These are phyloP conservation scores for Drosophila lacicola DNA, from an alignment of 2,888 invertebrate species.

Conservation along the genomic window DNA sequence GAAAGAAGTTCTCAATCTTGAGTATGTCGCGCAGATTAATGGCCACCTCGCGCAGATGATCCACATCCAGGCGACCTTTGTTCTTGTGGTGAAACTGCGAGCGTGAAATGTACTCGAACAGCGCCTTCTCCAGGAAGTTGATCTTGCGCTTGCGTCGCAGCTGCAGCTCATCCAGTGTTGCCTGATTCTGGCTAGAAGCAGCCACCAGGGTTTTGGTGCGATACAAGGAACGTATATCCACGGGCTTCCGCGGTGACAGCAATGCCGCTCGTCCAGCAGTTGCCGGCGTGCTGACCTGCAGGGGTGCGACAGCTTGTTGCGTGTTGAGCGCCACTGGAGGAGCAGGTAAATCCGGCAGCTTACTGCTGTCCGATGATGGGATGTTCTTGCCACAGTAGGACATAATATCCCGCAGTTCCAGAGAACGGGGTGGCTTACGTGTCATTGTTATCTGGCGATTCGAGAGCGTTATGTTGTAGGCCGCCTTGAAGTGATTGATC, in stretches of 20 bases:
- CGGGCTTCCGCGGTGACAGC: conserved; percentile 29
- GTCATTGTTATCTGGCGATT: conserved; percentile 77
- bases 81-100: conserved; percentile 78
- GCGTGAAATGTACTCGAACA: conserved; percentile 81
- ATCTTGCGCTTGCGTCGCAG: conserved; percentile 78
- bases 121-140: conserved; percentile 78
- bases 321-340: not conserved
- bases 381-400: conserved; percentile 73
- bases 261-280: conserved; percentile 9
- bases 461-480: conserved; percentile 76
- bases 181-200: conserved; percentile 65
- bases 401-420: conserved; percentile 81
- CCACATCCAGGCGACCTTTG: conserved; percentile 66
- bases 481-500: conserved; percentile 81
- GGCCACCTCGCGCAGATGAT: conserved; percentile 69
- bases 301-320: not conserved
- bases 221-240: conserved; percentile 58
- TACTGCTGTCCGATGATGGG: conserved; percentile 20
- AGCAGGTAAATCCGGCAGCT: conserved; percentile 8
- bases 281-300: conserved; percentile 9
- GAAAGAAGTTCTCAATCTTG: conserved; percentile 81
- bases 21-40: conserved; percentile 74
- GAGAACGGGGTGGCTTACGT: conserved; percentile 71
- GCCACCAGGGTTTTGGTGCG: conserved; percentile 65
- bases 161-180: conserved; percentile 69